Percentiles rank a stretch among this genome's conserved stretches.
These are phyloP conservation scores for Baronia brevicornis DNA, from an alignment of 2,888 invertebrate species.

Conservation along the genomic window DNA sequence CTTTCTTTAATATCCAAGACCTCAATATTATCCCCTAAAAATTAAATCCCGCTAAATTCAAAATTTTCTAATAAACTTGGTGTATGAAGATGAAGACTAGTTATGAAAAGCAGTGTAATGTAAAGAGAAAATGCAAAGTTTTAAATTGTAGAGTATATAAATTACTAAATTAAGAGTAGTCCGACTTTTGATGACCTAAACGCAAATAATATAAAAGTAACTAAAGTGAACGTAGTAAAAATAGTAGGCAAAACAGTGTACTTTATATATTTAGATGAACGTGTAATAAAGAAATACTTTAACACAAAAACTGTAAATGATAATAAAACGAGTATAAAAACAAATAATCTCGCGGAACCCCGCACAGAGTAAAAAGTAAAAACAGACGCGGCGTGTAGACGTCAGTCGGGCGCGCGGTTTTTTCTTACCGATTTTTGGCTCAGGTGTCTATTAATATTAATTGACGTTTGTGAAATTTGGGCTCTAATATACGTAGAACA, in stretches of 20 bases:
- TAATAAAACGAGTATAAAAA: conserved; percentile 13
- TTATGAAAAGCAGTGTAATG: too few species aligned
- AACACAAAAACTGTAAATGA: conserved; percentile 13
- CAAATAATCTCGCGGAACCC: conserved; percentile 25
- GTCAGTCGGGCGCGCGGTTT: conserved; percentile 24
- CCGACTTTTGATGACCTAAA: too few species aligned
- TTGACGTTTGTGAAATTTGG: conserved; percentile 31
- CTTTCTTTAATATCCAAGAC: too few species aligned
- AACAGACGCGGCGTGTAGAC: conserved; percentile 21
- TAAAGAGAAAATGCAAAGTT: too few species aligned
- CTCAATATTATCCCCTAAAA: too few species aligned
- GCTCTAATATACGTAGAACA: conserved; percentile 30
- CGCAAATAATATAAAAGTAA: conserved; percentile 15
- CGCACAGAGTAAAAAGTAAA: conserved; percentile 21
- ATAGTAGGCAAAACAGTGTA: conserved; percentile 11
- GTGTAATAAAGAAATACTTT: conserved; percentile 12
- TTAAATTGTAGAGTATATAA: too few species aligned
- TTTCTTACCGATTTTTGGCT: conserved; percentile 27
- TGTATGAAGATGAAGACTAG: too few species aligned
- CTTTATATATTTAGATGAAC: too few species aligned
- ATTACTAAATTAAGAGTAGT: too few species aligned
- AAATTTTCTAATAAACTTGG: too few species aligned
- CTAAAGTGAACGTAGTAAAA: conserved; percentile 11
- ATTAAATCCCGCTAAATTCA: too few species aligned
- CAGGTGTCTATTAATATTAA: conserved; percentile 35